Evolutionary conservation across 2,888 invertebrate species (phyloP), one percentile per base, ranked within the genome.

Genomic region (Scaptomyza parva): DNA sequence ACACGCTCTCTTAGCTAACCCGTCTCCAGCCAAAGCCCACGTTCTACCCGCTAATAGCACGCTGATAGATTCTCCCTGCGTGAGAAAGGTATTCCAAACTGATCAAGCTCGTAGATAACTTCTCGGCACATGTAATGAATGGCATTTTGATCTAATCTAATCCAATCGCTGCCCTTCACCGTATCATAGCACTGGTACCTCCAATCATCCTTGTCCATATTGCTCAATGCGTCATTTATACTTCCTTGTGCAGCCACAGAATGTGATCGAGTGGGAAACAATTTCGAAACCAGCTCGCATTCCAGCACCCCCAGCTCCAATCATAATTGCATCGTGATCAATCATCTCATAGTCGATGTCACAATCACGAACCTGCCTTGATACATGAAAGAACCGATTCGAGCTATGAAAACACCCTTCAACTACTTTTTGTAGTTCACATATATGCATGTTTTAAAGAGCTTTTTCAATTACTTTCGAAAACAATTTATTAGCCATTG

Each of bases 211-310:
- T 95, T 95, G 90, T 98, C 97, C 96, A 98, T 98, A 83, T 95
- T 95, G 89, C 97, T 96, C 63, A 99, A 93, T 6, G 99, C 98
- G 33, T 99, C 99, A 94, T 99, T 99, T 78, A 99, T 97, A 60
- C 99, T 99, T 72, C 99, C 99, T 91, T 99, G 99, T 0, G 99
- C 99, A 20, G 99, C 99, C 1, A 99, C 98, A 3, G 99, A 99
- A 90, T 99, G 99, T 1, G 98, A 99, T 81, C 98, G 93, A 2
- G 99, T 99, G 0, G 99, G 99, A 90, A 99, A 99, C 30, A 99
- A 92, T 92, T 99, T 99, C 1, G 98, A 98, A 47, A 99, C 94
- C 51, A 1, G 99, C 98, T 41, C 99, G 93, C 3, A 99, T 93
- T 1, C 99, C 99, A 2, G 99, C 98, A 0, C 99, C 99, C 45